Percentiles rank a stretch among this genome's conserved stretches.
Conservation (phyloP, 2,888 invertebrate species). For the Tipula helvola region DNA sequence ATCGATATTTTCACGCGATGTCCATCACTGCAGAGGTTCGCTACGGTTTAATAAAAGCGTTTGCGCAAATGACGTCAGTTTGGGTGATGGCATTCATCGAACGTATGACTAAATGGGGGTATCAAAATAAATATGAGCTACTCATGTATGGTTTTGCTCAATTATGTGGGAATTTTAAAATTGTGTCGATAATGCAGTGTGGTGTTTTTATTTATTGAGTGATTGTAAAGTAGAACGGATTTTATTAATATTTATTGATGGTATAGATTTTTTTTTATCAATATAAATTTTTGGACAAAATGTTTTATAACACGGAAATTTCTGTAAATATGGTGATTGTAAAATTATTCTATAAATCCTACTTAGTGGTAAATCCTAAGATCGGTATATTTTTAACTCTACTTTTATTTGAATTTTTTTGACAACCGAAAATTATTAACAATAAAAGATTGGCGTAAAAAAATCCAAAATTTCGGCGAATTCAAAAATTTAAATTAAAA, state of each 20-base stretch:
- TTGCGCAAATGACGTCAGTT: conserved; percentile 17
- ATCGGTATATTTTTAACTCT: too few relatives aligned
- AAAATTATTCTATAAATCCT: too few relatives aligned
- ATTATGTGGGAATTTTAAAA: background rate
- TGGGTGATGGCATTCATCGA: background rate
- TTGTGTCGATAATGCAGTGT: background rate
- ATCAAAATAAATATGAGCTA: background rate
- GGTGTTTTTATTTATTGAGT: background rate
- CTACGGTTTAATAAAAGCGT: conserved; percentile 15
- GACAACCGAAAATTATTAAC: too few relatives aligned
- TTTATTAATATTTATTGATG: background rate
- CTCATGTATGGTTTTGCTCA: background rate
- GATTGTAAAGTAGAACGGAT: background rate
- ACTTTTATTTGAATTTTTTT: too few relatives aligned
- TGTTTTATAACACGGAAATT: too few relatives aligned
- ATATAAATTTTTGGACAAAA: too few relatives aligned
- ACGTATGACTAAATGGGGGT: background rate
- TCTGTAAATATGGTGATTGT: too few relatives aligned
- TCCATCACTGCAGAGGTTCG: conserved; percentile 16
- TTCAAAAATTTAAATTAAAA: too few relatives aligned
- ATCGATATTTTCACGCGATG: conserved; percentile 18
- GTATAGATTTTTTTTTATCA: background rate
- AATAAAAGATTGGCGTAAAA: too few relatives aligned
- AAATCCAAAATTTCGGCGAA: too few relatives aligned
- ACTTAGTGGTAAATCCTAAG: too few relatives aligned